These are phyloP conservation scores for Orthosia cruda DNA, from an alignment of 2,888 invertebrate species.

Conservation along the genomic window DNA sequence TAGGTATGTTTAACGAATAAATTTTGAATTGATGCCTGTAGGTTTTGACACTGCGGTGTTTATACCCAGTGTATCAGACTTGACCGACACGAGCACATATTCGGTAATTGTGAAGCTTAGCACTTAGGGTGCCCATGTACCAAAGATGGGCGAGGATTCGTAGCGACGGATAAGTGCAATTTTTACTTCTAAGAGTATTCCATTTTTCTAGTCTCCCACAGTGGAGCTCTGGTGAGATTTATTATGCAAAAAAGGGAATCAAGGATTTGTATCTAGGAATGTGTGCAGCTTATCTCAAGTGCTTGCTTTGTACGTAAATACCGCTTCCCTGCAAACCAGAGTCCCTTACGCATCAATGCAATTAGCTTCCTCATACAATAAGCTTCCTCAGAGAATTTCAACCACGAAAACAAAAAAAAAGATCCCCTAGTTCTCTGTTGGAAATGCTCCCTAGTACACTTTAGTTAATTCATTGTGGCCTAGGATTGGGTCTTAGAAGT, in stretches of 20 bases:
- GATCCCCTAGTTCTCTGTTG: not conserved
- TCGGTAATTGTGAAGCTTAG: not conserved
- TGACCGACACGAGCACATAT: not conserved
- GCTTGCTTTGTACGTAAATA: too few relatives aligned
- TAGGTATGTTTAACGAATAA: too few relatives aligned
- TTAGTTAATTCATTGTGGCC: too few relatives aligned
- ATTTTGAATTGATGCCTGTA: not conserved
- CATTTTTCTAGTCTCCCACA: not conserved
- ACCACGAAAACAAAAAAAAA: too few relatives aligned
- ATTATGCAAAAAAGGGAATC: too few relatives aligned
- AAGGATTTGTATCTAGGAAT: too few relatives aligned
- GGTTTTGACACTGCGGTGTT: not conserved
- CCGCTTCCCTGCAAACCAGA: too few relatives aligned
- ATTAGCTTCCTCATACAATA: too few relatives aligned
- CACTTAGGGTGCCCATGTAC: not conserved
- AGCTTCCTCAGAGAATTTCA: too few relatives aligned
- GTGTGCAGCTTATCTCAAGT: too few relatives aligned
- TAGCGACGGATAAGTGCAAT: not conserved
- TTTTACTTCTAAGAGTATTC: not conserved
- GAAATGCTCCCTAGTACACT: not conserved
- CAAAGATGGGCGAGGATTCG: not conserved
- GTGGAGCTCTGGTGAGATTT: not conserved
- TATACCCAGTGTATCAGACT: not conserved
- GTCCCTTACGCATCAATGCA: too few relatives aligned
- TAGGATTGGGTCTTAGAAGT: too few relatives aligned